phyloP scores from a whole-genome alignment of 2,797 vertebrate genomes.

The Xerus rutilus region DNA sequence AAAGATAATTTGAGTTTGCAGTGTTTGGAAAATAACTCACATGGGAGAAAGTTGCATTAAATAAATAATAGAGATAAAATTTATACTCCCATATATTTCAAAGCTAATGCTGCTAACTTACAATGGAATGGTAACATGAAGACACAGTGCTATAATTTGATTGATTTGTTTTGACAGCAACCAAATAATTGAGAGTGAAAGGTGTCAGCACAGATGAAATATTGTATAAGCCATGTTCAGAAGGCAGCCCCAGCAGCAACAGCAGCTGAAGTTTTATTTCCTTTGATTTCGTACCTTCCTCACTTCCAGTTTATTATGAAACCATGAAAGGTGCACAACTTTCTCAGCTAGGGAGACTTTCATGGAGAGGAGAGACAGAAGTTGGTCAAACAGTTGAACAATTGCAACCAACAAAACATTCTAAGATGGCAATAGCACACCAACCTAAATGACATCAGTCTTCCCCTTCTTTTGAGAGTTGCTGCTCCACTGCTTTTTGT shows the following conservation, averaged over 20 bases:
- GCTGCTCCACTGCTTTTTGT: conserved; percentile 77
- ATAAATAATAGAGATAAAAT: conserved; percentile 99
- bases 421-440: conserved; percentile 51
- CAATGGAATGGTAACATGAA: conserved; percentile 95
- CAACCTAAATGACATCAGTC: conserved; percentile 72
- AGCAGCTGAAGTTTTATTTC: conserved; percentile 91
- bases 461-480: conserved; percentile 81
- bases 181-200: conserved; percentile 99
- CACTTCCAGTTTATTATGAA: conserved; percentile 95
- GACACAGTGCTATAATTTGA: conserved; percentile 98
- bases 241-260: conserved; percentile 94
- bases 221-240: conserved; percentile 92
- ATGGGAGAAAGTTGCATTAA: conserved; percentile 92
- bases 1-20: conserved; percentile 95
- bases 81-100: conserved; percentile 96
- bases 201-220: conserved; percentile 96
- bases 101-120: conserved; percentile 96
- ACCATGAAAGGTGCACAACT: conserved; percentile 90
- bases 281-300: conserved; percentile 92
- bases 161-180: conserved; percentile 99
- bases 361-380: conserved; percentile 88
- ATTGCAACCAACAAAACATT: conserved; percentile 80
- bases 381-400: conserved; percentile 87
- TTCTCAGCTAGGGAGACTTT: conserved; percentile 84
- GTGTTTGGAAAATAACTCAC: conserved; percentile 92